phyloP scores from a whole-genome alignment of 2,113 vertebrate species.

The Chauna torquata region DNA sequence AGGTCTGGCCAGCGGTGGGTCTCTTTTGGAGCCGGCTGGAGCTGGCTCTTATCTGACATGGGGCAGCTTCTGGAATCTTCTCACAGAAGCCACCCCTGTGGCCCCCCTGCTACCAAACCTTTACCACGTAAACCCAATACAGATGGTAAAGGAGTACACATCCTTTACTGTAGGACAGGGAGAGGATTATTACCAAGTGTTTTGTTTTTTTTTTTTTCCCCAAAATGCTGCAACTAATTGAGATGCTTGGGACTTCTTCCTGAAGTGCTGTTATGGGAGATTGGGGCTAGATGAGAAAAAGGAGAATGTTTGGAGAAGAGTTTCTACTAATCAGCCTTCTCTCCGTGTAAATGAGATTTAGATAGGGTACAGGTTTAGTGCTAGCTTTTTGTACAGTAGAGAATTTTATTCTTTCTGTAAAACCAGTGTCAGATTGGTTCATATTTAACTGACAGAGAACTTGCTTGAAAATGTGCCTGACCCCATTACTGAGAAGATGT shows the following conservation, averaged over 20 bases:
- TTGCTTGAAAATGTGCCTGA: slow-evolving; percentile 19
- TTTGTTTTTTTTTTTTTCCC: not conserved
- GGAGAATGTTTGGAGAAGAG: not conserved
- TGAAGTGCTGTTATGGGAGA: not conserved
- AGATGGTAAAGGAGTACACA: not conserved
- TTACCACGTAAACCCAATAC: no score
- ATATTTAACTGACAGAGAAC: not conserved
- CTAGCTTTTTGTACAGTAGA: not conserved
- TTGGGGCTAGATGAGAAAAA: not conserved
- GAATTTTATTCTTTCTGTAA: slow-evolving; percentile 1
- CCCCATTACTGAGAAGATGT: slow-evolving; percentile 4
- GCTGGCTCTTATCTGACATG: no score
- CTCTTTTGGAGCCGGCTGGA: no score
- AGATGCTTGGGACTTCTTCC: not conserved
- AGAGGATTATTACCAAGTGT: not conserved
- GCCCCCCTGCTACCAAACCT: no score
- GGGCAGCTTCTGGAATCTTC: no score
- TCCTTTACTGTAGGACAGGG: not conserved
- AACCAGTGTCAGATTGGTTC: not conserved
- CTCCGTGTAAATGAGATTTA: not conserved
- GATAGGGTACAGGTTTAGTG: not conserved
- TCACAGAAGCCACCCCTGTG: no score
- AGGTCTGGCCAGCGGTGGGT: no score
- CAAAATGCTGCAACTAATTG: not conserved
- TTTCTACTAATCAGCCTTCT: not conserved